Evolutionary conservation across 2,113 vertebrate genomes (phyloP).

Genomic region (Xiphophorus couchianus): DNA sequence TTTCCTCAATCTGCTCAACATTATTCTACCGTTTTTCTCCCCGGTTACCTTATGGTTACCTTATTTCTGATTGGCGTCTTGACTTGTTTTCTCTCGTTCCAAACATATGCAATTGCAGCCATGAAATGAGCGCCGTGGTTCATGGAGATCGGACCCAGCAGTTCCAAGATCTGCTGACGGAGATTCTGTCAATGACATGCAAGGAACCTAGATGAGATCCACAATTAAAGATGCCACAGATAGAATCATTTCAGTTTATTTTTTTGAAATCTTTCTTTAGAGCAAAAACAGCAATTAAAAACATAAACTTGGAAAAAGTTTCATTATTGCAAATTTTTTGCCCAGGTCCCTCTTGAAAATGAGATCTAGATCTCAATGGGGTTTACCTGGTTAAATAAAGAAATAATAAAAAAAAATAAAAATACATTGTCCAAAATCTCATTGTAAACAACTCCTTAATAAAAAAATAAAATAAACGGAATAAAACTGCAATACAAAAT

Average conservation of each 20-base stretch:
- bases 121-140: constrained; percentile 98
- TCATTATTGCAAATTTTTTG: not conserved
- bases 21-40: not conserved
- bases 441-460: too few relatives aligned
- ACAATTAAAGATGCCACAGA: not conserved
- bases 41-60: constrained; percentile 86
- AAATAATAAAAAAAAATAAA: too few relatives aligned
- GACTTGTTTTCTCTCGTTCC: constrained; percentile 93
- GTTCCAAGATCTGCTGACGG: constrained; percentile 95
- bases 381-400: too few relatives aligned
- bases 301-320: not conserved
- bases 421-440: not conserved
- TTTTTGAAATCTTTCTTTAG: not conserved
- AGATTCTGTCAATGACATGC: constrained; percentile 83
- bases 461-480: too few relatives aligned
- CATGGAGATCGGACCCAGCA: constrained; percentile 97
- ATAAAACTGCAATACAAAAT: not conserved
- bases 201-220: not conserved
- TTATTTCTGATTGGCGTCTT: constrained; percentile 88
- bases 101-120: constrained; percentile 97
- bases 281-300: not conserved
- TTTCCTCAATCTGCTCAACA: not conserved
- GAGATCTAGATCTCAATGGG: too few relatives aligned
- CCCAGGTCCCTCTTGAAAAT: too few relatives aligned
- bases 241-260: not conserved